Conservation (phyloP, 2,888 invertebrate species). For the Incurvaria masculella region DNA sequence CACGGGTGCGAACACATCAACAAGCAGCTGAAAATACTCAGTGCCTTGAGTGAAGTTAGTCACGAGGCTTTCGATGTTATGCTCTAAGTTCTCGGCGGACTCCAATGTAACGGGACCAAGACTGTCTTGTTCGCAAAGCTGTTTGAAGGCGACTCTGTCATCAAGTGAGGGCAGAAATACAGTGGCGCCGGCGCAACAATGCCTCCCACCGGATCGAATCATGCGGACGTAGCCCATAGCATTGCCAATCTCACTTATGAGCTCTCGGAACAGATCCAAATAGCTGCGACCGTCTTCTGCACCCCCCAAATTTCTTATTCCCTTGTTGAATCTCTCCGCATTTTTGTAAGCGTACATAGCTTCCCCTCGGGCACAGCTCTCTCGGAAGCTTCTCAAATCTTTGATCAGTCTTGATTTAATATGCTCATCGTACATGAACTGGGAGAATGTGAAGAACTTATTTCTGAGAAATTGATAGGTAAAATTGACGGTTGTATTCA, state of each 20-base stretch:
- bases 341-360: conserved; percentile 82
- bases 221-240: conserved; percentile 95
- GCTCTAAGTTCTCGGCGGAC: conserved; percentile 71
- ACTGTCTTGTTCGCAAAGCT: conserved; percentile 57
- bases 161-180: conserved; percentile 82
- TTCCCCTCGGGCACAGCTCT: conserved; percentile 62
- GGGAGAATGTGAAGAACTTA: conserved; percentile 92
- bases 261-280: conserved; percentile 87
- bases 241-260: conserved; percentile 94
- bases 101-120: conserved; percentile 59
- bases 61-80: conserved; percentile 72
- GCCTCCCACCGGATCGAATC: conserved; percentile 89
- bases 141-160: conserved; percentile 58
- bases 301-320: conserved; percentile 82
- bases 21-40: conserved; percentile 85
- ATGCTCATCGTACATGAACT: conserved; percentile 97
- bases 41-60: conserved; percentile 85
- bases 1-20: conserved; percentile 89
- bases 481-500: conserved; percentile 92
- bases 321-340: conserved; percentile 91
- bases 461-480: conserved; percentile 92
- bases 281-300: conserved; percentile 81
- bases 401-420: conserved; percentile 92
- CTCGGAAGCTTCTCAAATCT: conserved; percentile 80
- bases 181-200: conserved; percentile 88